These are phyloP conservation scores for Tamandua tetradactyla DNA, from an alignment of 2,797 vertebrate genomes.

Conservation along the genomic window DNA sequence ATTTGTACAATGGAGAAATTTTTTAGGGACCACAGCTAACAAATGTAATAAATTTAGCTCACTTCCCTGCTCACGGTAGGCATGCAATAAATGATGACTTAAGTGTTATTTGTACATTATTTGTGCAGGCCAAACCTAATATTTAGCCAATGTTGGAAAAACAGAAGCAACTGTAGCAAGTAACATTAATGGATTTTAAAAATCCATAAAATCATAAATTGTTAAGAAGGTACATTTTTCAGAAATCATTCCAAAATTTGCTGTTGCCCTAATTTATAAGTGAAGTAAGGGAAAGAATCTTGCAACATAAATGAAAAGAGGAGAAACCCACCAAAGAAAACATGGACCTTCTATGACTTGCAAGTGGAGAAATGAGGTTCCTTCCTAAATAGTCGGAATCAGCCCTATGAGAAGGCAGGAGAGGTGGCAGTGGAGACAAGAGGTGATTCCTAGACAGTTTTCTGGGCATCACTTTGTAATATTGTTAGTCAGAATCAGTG, in stretches of 20 bases:
- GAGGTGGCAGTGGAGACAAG: background rate
- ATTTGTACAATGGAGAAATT: background rate
- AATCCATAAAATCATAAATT: background rate
- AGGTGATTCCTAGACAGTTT: background rate
- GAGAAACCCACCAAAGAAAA: background rate
- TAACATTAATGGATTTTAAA: background rate
- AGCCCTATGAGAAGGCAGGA: background rate
- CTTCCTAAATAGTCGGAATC: background rate
- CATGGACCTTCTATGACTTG: background rate
- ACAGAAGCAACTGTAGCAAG: background rate
- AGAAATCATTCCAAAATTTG: background rate
- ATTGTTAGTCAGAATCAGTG: background rate
- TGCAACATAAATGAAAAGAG: background rate
- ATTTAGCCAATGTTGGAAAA: background rate
- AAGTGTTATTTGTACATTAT: background rate
- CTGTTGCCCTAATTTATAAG: background rate
- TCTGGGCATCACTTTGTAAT: background rate
- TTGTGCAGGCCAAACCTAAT: background rate
- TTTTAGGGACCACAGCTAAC: background rate
- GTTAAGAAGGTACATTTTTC: background rate
- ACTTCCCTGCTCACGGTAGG: background rate
- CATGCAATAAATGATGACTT: background rate
- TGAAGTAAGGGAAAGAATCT: background rate
- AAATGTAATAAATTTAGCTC: background rate
- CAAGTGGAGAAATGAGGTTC: background rate